A percentile compares a stretch with the other conserved stretches of the same genome.
phyloP scores from a whole-genome alignment of 2,888 invertebrate genomes.

The Caenorhabditis macrosperma region DNA sequence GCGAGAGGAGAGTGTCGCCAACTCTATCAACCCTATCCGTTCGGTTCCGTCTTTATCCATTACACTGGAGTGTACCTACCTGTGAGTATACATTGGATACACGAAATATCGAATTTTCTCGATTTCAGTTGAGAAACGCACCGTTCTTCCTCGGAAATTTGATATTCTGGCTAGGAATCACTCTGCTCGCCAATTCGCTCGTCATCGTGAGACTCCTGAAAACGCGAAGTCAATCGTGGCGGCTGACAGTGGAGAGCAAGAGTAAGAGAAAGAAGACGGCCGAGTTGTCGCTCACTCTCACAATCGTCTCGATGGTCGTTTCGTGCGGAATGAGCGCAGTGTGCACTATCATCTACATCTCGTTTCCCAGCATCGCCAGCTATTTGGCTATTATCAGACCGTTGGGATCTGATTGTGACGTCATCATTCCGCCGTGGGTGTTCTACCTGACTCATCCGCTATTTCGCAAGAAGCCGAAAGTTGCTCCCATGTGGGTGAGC shows the following conservation, averaged over 20 bases:
- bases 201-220: slow-evolving; percentile 16
- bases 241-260: background rate
- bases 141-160: slow-evolving; percentile 38
- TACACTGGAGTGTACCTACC: slow-evolving; percentile 13
- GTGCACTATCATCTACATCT: background rate
- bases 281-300: background rate
- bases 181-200: background rate
- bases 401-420: slow-evolving; percentile 19
- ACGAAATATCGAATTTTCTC: too few relatives aligned
- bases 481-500: too few relatives aligned
- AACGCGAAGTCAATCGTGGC: background rate
- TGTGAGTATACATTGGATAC: too few relatives aligned
- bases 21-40: slow-evolving; percentile 26
- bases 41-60: slow-evolving; percentile 35
- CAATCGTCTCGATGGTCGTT: background rate
- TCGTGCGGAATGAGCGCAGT: background rate
- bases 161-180: slow-evolving; percentile 17
- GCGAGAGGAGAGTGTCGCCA: slow-evolving; percentile 38
- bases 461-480: background rate
- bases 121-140: slow-evolving; percentile 33
- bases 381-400: slow-evolving; percentile 9
- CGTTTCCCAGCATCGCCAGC: slow-evolving; percentile 1
- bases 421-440: slow-evolving; percentile 24
- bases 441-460: slow-evolving; percentile 33
- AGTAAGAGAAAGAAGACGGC: slow-evolving; percentile 1